Conservation (phyloP, 2,113 vertebrate species). For the Rhegmatorhina hoffmannsi region DNA sequence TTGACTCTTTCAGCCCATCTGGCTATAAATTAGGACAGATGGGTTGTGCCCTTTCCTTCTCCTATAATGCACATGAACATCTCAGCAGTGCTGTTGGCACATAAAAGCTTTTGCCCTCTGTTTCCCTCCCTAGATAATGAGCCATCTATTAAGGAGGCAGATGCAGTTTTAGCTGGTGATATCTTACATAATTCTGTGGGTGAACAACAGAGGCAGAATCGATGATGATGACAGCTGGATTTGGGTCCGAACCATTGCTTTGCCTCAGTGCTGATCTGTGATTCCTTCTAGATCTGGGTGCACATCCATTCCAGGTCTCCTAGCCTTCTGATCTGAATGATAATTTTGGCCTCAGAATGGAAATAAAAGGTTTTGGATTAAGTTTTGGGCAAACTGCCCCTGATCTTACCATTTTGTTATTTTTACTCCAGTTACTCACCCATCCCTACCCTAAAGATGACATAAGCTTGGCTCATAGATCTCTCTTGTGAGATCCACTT, state of each 20-base stretch:
- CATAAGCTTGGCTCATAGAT: not conserved
- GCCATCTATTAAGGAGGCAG: constrained; percentile 27
- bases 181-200: constrained; percentile 36
- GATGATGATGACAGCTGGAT: not conserved
- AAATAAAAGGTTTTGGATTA: not conserved
- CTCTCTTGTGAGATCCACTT: not conserved
- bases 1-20: constrained; percentile 23
- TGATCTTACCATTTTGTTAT: not conserved
- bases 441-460: not conserved
- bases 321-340: not conserved
- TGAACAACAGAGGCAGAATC: constrained; percentile 8
- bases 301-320: not conserved
- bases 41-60: constrained; percentile 7
- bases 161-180: constrained; percentile 26
- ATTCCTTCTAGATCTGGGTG: not conserved
- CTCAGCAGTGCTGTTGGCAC: constrained; percentile 20
- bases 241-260: not conserved
- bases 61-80: not conserved
- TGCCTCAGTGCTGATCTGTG: not conserved
- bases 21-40: constrained; percentile 31
- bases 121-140: constrained; percentile 62
- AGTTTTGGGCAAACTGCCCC: not conserved
- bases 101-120: constrained; percentile 33
- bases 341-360: not conserved
- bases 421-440: not conserved